These are phyloP conservation scores for Simalia tracyae DNA, from an alignment of 2,797 vertebrate genomes.

Conservation along the genomic window DNA sequence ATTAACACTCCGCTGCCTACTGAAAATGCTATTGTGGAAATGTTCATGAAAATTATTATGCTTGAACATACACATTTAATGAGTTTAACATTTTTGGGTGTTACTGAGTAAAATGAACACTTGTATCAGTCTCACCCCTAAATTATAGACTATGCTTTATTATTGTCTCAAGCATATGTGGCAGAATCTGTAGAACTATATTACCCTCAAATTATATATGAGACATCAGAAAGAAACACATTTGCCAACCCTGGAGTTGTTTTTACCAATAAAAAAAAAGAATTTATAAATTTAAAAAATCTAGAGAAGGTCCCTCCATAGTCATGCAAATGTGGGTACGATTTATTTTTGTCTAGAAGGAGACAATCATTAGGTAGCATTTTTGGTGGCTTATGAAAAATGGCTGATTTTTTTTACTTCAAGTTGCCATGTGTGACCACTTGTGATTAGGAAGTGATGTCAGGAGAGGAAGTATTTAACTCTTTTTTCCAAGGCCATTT, in stretches of 20 bases:
- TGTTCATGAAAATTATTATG: constrained; percentile 20
- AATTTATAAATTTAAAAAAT: neutral
- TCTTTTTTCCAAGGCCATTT: neutral
- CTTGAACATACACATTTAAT: constrained; percentile 20
- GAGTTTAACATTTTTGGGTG: neutral
- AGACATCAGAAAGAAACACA: neutral
- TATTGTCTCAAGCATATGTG: neutral
- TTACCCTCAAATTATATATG: neutral
- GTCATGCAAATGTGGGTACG: neutral
- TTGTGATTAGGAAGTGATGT: neutral
- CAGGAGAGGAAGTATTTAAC: neutral
- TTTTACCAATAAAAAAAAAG: neutral
- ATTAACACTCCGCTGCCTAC: neutral
- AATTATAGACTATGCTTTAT: constrained; percentile 1
- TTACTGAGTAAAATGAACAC: constrained; percentile 6
- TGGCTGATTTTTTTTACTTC: neutral
- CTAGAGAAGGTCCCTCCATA: neutral
- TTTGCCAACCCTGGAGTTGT: neutral
- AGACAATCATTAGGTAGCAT: neutral
- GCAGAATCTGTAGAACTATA: constrained; percentile 9
- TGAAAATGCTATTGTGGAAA: constrained; percentile 16
- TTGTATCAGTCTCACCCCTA: neutral
- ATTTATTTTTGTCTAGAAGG: neutral
- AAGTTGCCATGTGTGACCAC: neutral
- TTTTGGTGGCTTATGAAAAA: neutral